Evolutionary conservation across 2,113 vertebrate species (phyloP), one percentile per base, ranked within the genome.

Genomic region (Salvator merianae): DNA sequence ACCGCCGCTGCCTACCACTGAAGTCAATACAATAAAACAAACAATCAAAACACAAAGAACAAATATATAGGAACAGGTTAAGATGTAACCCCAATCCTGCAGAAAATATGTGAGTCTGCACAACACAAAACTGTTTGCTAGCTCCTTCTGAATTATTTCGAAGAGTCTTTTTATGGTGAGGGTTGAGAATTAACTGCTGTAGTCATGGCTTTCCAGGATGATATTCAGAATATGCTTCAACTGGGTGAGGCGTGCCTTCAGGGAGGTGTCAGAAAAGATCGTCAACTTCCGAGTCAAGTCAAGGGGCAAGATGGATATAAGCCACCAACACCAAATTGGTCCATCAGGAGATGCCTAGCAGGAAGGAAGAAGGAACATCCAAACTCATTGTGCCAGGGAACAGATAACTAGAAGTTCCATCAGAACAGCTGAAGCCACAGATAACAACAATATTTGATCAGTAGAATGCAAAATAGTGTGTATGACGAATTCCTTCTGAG

Each of bases 241-340:
- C 91, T 98, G 97, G 70, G 91, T 88, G 38, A 98, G 92, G 20
- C 97, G 96, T 65, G 97, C 94, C 2, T 94, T 97, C 87, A 98
- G 96, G 0, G 96, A 97, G 0, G 94, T 96, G 91, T 94, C 94
- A 47, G 97, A 97, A 77, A 98, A 93, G 63, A 98, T 93, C 1
- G 83, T 96, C 87, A 97, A 96, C 88, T 97, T 96, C 88, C 97
- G 97, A 83, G 94, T 93, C 0, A 96, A 95, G 75, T 97, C 97
- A 50, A 98, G 95, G 87, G 96, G 96, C 50, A 97, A 94, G 71
- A 97, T 91, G 32, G 96, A 97, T 65, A 97, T 90, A 81, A 98
- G 94, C 97, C 96, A 97, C 97, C 97, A 97, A 92, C 96, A 97
- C 97, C 95, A 97, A 0, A 88, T 93, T 0, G 97, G 97, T 75